Conservation (phyloP, 53 echinoderm and acorn worm genomes). For the Patiria pectinifera region DNA sequence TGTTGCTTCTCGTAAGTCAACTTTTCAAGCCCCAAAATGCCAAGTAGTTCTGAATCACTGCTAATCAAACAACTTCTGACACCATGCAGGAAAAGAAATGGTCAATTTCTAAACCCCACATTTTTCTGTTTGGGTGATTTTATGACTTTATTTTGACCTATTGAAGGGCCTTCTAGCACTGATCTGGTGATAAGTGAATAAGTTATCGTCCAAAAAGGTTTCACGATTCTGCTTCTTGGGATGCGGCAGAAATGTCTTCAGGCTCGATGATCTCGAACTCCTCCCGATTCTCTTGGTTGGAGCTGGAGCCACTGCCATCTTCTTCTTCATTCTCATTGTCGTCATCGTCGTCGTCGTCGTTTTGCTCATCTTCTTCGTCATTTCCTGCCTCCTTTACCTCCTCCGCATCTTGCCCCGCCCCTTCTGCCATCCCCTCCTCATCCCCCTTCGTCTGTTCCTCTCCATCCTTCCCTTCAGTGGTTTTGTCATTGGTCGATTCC, state of each 20-base stretch:
- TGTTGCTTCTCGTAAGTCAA: not conserved
- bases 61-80: too few relatives aligned
- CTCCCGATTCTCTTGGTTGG: conserved; percentile 72
- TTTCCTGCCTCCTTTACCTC: conserved; percentile 2
- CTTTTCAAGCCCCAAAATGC: not conserved
- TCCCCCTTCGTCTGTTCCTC: conserved; percentile 48
- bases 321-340: conserved; percentile 38
- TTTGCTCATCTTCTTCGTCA: conserved; percentile 36
- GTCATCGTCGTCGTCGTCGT: conserved; percentile 36
- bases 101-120: too few relatives aligned
- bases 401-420: conserved; percentile 15
- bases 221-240: conserved; percentile 38
- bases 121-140: too few relatives aligned
- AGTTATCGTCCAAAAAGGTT: not conserved
- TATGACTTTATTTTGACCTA: not conserved
- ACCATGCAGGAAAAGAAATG: too few relatives aligned
- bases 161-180: not conserved
- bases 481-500: conserved; percentile 33
- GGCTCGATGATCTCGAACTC: conserved; percentile 92
- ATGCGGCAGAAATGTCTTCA: conserved; percentile 68
- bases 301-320: conserved; percentile 56
- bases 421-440: conserved; percentile 30
- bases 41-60: not conserved
- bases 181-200: not conserved
- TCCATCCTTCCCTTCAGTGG: conserved; percentile 24